Evolutionary conservation across 2,797 vertebrate species (phyloP).

Genomic region (Myripristis jacobus): DNA sequence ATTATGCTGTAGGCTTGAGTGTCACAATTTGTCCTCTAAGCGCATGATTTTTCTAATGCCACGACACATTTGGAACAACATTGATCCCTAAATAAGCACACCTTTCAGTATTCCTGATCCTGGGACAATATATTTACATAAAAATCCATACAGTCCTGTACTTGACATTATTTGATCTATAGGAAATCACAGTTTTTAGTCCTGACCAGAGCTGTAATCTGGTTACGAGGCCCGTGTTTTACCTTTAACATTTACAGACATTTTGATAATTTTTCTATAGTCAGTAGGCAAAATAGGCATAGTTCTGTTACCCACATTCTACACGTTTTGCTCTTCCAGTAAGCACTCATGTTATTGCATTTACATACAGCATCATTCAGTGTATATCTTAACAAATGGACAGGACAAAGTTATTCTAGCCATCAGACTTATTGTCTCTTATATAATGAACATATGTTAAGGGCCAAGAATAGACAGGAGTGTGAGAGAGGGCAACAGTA

Average conservation of each 20-base stretch:
- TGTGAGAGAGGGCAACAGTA: not conserved
- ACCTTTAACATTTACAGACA: not conserved
- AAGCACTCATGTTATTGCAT: not conserved
- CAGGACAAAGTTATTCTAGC: not conserved
- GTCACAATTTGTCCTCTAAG: slow-evolving; percentile 5
- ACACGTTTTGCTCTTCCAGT: not conserved
- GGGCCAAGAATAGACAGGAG: not conserved
- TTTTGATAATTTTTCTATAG: not conserved
- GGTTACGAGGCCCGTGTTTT: no score
- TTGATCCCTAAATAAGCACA: not conserved
- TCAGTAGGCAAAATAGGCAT: no score
- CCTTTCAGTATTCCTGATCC: not conserved
- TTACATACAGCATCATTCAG: not conserved
- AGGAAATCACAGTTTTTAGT: no score
- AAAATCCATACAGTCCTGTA: no score
- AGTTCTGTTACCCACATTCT: no score
- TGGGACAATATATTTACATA: no score
- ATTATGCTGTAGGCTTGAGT: slow-evolving; percentile 33
- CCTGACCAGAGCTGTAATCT: no score
- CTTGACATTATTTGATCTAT: no score
- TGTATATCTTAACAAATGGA: not conserved
- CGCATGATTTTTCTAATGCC: not conserved
- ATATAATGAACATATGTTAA: slow-evolving; percentile 2
- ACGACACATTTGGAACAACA: slow-evolving; percentile 10
- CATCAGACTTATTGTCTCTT: not conserved